Base-by-base conservation (phyloP, 2,113 vertebrate genomes). In the Prietella phreatophila region DNA sequence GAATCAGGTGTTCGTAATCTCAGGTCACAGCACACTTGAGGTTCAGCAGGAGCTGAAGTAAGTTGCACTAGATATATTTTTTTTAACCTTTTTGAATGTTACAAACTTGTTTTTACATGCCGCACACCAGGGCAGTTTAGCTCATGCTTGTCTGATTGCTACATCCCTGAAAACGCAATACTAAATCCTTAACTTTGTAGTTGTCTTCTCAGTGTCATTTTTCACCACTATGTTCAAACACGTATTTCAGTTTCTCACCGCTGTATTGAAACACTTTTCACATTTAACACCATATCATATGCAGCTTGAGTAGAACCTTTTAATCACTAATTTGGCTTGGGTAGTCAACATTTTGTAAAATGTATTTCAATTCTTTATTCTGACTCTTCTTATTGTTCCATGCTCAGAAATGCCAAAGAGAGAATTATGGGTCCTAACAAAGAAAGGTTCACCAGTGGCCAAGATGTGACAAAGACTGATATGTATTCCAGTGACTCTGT, bases 21-120 rank as follows among this genome's bases (percentile, higher is more conserved):
- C 95, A 39, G 95, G 96, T n/a, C 92, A 91, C 88, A 95, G 94
- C 0, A 91, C 83, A 19, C 84, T 67, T 5, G 96, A 97, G 90
- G 96, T 97, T 65, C 94, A 92, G 86, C 92, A 94, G 91, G 94
- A 97, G 86, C 93, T 96, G 89, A 95, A 95, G 96, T 97, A 90
- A 87, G 39, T 83, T 25, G 61, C 47, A 53, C 10, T 50, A 6
- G 19, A 22, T 47, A 6, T 47, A 7, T 47, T 42, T 6, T 65
- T 81, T 50, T 76, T 81, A 17, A 53, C 65, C 75, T 15, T 71
- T 39, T 20, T 10, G 13, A 39, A 25, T 58, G 22, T 58, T 71
- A 19, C 15, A 36, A 20, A 19, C 30, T 36, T 25, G 69, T 65
- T 25, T 76, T 75, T 33, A 85, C 69, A 73, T 85, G 22, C 22